Percentiles rank a stretch among this genome's conserved stretches.
phyloP scores from a whole-genome alignment of 2,113 vertebrate genomes.

The Zeus faber region DNA sequence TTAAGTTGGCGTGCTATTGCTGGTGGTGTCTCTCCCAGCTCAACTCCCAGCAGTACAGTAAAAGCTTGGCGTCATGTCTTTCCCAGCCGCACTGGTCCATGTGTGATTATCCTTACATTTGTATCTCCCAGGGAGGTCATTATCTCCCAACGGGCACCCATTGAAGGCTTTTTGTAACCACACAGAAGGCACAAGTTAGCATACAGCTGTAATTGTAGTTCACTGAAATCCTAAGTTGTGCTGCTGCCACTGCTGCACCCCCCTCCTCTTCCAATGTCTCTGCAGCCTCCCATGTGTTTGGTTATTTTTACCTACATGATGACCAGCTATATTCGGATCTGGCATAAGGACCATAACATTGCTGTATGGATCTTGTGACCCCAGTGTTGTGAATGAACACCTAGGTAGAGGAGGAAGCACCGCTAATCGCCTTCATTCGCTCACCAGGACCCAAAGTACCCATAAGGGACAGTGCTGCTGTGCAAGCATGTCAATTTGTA shows the following conservation, averaged over 20 bases:
- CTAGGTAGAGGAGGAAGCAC: too few species aligned
- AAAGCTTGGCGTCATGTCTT: slow-evolving; percentile 13
- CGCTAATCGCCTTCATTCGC: too few species aligned
- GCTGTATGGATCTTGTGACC: slow-evolving; percentile 24
- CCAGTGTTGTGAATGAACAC: slow-evolving; percentile 23
- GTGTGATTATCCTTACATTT: slow-evolving; percentile 54
- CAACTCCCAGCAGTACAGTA: background rate
- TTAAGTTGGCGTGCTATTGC: slow-evolving; percentile 18
- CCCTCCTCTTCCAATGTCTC: slow-evolving; percentile 29
- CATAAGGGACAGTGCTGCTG: too few species aligned
- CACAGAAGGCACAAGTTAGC: slow-evolving; percentile 60
- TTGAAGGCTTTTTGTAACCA: slow-evolving; percentile 51
- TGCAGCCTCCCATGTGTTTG: slow-evolving; percentile 64
- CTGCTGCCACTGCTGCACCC: slow-evolving; percentile 27
- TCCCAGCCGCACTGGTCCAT: slow-evolving; percentile 30
- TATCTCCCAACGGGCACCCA: slow-evolving; percentile 47
- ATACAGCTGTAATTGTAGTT: slow-evolving; percentile 62
- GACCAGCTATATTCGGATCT: slow-evolving; percentile 67
- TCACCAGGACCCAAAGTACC: too few species aligned
- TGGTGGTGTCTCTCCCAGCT: slow-evolving; percentile 2
- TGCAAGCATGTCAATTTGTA: too few species aligned
- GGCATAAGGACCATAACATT: slow-evolving; percentile 46
- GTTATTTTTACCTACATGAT: slow-evolving; percentile 68
- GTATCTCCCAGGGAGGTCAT: slow-evolving; percentile 51
- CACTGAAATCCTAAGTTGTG: slow-evolving; percentile 53